A percentile compares a stretch with the other conserved stretches of the same genome.
Conservation (phyloP, 2,888 invertebrate species). For the Hetaerina titia region DNA sequence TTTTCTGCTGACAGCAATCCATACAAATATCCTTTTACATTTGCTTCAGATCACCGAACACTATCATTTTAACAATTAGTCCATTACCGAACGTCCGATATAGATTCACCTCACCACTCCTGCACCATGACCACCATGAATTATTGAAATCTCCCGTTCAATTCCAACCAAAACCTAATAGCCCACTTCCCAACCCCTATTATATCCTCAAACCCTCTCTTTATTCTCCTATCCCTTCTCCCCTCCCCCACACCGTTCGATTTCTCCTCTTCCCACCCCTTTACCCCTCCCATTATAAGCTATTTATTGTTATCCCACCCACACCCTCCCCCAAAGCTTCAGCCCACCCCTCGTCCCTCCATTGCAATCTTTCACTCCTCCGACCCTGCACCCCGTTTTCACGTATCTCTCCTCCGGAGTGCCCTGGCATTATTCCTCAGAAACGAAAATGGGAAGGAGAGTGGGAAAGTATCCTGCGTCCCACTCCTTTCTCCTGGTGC, state of each 20-base stretch:
- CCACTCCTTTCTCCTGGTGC: background rate
- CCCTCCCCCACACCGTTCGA: background rate
- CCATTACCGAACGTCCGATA: background rate
- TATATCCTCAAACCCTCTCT: background rate
- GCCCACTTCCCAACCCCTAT: background rate
- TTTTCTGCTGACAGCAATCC: background rate
- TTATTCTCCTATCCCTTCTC: background rate
- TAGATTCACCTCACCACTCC: background rate
- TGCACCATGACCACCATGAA: background rate
- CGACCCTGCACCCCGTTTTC: background rate
- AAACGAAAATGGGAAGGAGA: constrained; percentile 47
- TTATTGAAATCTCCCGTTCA: constrained; percentile 25
- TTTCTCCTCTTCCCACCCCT: background rate
- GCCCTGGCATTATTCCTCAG: constrained; percentile 54
- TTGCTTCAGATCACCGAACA: background rate
- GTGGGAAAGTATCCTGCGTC: background rate
- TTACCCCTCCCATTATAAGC: constrained; percentile 43
- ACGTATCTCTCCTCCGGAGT: background rate
- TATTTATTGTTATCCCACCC: constrained; percentile 56
- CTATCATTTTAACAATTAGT: constrained; percentile 10
- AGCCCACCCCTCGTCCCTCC: background rate
- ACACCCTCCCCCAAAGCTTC: background rate
- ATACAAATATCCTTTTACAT: constrained; percentile 12
- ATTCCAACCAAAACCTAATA: constrained; percentile 28
- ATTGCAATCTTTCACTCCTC: constrained; percentile 42